These are phyloP conservation scores for Galeruca laticollis DNA, from an alignment of 2,888 invertebrate genomes.

Conservation along the genomic window DNA sequence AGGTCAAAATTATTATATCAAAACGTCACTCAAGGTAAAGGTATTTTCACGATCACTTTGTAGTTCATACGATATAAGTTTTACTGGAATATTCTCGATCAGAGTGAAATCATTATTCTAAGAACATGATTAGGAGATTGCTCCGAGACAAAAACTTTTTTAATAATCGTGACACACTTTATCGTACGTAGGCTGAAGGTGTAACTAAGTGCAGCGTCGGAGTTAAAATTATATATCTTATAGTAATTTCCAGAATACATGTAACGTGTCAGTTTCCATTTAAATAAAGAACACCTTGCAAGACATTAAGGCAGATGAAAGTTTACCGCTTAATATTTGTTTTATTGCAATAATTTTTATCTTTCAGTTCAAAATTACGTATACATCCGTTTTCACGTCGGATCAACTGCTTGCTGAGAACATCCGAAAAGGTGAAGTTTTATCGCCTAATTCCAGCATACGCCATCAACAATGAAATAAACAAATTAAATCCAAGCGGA, in stretches of 20 bases:
- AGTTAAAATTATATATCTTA: background rate
- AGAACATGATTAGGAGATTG: background rate
- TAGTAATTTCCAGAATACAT: too few species aligned
- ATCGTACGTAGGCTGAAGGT: background rate
- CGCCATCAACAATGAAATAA: slow-evolving; percentile 38
- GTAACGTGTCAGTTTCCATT: too few species aligned
- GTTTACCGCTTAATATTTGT: too few species aligned
- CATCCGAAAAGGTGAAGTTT: too few species aligned
- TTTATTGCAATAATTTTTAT: too few species aligned
- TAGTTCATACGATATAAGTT: background rate
- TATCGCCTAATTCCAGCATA: background rate
- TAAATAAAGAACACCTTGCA: background rate
- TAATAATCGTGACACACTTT: background rate
- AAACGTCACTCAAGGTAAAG: background rate
- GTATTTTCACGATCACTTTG: background rate
- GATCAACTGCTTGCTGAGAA: too few species aligned
- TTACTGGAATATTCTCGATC: background rate
- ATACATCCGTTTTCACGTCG: too few species aligned
- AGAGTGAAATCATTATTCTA: background rate
- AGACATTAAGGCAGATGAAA: background rate
- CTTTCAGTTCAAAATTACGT: too few species aligned
- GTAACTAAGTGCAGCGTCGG: background rate
- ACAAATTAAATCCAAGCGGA: slow-evolving; percentile 38
- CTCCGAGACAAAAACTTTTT: background rate
- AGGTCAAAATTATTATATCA: background rate